Conservation (phyloP, 2,888 invertebrate species). For the Drosophila setosimentum region DNA sequence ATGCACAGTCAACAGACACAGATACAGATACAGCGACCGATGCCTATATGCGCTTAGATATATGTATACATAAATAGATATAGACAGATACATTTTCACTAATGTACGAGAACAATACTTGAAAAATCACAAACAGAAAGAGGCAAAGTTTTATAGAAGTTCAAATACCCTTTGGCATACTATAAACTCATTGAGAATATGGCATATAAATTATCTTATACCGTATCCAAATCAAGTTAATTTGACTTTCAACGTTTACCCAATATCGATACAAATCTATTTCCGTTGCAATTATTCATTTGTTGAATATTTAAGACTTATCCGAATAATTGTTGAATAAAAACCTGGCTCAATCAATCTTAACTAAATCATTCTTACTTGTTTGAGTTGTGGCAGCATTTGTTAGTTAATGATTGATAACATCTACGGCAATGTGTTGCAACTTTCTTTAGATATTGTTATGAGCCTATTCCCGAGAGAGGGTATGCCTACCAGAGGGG, state of each 20-base stretch:
- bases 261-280: background rate
- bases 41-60: slow-evolving; percentile 1
- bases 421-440: background rate
- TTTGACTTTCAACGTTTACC: background rate
- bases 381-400: background rate
- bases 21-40: slow-evolving; percentile 16
- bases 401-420: background rate
- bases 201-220: background rate
- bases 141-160: background rate
- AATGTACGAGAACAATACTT: slow-evolving; percentile 15
- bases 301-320: background rate
- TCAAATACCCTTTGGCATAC: slow-evolving; percentile 7
- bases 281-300: background rate
- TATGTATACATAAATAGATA: background rate
- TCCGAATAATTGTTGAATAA: too few relatives aligned
- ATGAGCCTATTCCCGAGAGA: background rate
- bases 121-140: background rate
- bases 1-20: slow-evolving; percentile 51
- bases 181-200: background rate
- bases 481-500: slow-evolving; percentile 16
- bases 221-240: background rate
- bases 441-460: background rate
- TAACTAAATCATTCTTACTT: background rate
- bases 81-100: slow-evolving; percentile 15
- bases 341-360: background rate